Evolutionary conservation across 2,113 vertebrate genomes (phyloP).

Genomic region (Plestiodon gilberti): DNA sequence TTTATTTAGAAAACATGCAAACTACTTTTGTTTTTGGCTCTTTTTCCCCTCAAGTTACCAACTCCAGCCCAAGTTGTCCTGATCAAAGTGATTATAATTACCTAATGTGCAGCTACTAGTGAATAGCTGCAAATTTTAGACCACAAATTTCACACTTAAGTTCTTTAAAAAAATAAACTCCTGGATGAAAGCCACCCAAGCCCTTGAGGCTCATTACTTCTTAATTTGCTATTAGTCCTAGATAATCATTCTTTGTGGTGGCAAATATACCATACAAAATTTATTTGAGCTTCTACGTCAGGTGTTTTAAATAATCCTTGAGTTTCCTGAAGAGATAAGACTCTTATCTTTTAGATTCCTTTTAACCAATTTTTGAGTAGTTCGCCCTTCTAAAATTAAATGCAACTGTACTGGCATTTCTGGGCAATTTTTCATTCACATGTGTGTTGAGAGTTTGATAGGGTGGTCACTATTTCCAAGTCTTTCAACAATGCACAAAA

Average conservation of each 20-base stretch:
- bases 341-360: background rate
- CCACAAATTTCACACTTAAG: background rate
- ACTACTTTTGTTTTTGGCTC: too few relatives aligned
- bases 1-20: background rate
- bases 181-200: background rate
- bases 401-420: background rate
- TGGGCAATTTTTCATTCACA: background rate
- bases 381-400: background rate
- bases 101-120: background rate
- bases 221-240: background rate
- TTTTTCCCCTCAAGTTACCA: too few relatives aligned
- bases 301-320: background rate
- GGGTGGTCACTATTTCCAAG: background rate
- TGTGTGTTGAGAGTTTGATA: background rate
- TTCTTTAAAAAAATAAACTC: background rate
- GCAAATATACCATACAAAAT: background rate
- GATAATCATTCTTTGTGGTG: background rate
- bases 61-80: too few relatives aligned
- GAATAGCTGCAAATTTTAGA: background rate
- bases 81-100: too few relatives aligned
- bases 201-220: background rate
- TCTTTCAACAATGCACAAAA: background rate
- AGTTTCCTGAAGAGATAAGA: background rate
- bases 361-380: background rate
- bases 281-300: too few relatives aligned